These are phyloP conservation scores for Cantharis rufa DNA, from an alignment of 2,888 invertebrate genomes.

Conservation along the genomic window DNA sequence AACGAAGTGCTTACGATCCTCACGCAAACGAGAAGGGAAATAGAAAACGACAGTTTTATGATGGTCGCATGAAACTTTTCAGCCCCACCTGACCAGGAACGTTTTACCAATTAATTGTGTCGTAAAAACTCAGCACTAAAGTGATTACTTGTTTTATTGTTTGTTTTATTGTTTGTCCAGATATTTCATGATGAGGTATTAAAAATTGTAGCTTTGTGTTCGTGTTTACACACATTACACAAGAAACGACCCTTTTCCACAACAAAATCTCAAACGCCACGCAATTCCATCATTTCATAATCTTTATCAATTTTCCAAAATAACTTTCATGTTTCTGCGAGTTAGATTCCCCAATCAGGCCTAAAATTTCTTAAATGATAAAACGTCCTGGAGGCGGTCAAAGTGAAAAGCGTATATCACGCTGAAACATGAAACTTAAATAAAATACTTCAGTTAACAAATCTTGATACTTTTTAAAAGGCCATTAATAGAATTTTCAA, in stretches of 20 bases:
- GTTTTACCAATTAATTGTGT: constrained; percentile 36
- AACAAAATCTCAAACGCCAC: constrained; percentile 15
- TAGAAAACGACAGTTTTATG: constrained; percentile 37
- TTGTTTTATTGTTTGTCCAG: constrained; percentile 33
- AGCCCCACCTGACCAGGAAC: constrained; percentile 32
- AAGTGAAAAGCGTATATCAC: not conserved
- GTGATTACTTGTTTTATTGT: constrained; percentile 40
- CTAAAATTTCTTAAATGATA: not conserved
- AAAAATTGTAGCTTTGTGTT: constrained; percentile 28
- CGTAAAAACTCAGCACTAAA: constrained; percentile 38
- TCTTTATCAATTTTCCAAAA: constrained; percentile 6
- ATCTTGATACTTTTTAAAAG: not conserved
- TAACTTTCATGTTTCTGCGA: not conserved
- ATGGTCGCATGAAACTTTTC: constrained; percentile 29
- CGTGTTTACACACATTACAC: constrained; percentile 25
- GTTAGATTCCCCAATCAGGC: not conserved
- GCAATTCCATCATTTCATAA: constrained; percentile 12
- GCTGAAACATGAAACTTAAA: not conserved
- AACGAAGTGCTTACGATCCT: constrained; percentile 29
- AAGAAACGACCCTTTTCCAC: constrained; percentile 13
- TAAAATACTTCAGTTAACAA: not conserved
- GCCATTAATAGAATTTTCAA: not conserved
- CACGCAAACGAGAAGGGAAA: constrained; percentile 28
- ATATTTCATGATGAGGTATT: constrained; percentile 33
- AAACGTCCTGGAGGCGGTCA: not conserved